phyloP scores from a whole-genome alignment of 1,140 invertebrate species.

The Anastrepha obliqua region DNA sequence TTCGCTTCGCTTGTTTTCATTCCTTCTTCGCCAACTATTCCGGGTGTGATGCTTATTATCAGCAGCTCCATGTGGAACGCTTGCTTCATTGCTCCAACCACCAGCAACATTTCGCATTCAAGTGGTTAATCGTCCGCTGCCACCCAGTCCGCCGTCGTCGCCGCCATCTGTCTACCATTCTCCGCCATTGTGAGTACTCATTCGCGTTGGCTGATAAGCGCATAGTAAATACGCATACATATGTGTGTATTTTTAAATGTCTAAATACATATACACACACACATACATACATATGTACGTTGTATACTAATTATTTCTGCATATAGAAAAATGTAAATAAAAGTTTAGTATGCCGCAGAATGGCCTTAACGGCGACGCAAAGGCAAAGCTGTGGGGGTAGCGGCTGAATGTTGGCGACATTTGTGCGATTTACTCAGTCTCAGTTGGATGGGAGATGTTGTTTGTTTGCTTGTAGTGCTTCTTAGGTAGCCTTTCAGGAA shows the following conservation, averaged over 20 bases:
- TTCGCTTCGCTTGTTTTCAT: slow-evolving; percentile 10
- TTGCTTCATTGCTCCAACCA: neutral
- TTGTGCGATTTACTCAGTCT: neutral
- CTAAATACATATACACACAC: neutral
- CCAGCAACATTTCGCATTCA: slow-evolving; percentile 22
- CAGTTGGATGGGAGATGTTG: neutral
- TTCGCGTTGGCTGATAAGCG: slow-evolving; percentile 11
- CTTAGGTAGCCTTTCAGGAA: neutral
- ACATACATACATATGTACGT: neutral
- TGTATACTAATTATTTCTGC: slow-evolving; percentile 12
- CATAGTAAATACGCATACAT: neutral
- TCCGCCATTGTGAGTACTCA: neutral
- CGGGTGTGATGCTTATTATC: neutral
- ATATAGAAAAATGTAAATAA: neutral
- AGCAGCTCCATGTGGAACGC: slow-evolving; percentile 6
- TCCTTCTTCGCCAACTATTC: neutral
- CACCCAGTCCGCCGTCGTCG: neutral
- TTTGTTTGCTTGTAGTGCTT: neutral
- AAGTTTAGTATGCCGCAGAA: neutral
- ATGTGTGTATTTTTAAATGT: neutral
- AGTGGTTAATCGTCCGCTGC: neutral
- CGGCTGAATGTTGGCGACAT: neutral
- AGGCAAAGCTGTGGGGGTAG: neutral
- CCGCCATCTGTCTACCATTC: neutral
- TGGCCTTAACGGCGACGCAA: neutral